Conservation (phyloP, 2,888 invertebrate species). For the Acleris emargana region DNA sequence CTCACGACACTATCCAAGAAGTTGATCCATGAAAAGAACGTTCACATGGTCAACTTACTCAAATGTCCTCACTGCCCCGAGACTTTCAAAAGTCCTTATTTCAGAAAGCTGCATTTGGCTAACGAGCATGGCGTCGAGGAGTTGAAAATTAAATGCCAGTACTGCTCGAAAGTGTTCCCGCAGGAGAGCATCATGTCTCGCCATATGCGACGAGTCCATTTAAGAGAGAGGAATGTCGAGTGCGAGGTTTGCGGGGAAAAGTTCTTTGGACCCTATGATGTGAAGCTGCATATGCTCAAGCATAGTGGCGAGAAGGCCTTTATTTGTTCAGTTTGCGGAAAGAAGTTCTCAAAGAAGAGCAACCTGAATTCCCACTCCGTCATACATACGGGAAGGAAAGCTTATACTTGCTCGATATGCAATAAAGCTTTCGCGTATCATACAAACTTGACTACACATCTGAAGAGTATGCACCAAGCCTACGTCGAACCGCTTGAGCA, state of each 20-base stretch:
- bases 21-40: constrained; percentile 73
- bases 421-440: constrained; percentile 78
- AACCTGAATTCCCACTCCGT: constrained; percentile 84
- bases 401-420: constrained; percentile 78
- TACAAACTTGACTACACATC: constrained; percentile 66
- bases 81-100: constrained; percentile 73
- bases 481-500: constrained; percentile 41
- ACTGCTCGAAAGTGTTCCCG: constrained; percentile 76
- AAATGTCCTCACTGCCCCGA: constrained; percentile 73
- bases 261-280: constrained; percentile 73
- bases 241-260: constrained; percentile 75
- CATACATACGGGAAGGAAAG: constrained; percentile 82
- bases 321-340: constrained; percentile 84
- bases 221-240: constrained; percentile 75
- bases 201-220: constrained; percentile 84
- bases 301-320: constrained; percentile 83
- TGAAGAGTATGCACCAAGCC: constrained; percentile 57
- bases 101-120: constrained; percentile 72
- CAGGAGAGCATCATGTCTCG: constrained; percentile 84
- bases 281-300: constrained; percentile 78
- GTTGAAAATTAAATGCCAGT: constrained; percentile 73
- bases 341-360: constrained; percentile 84
- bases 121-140: constrained; percentile 74
- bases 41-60: constrained; percentile 66
- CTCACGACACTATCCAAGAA: constrained; percentile 74